Evolutionary conservation across 2,113 vertebrate genomes (phyloP).

Genomic region (Merops nubicus): DNA sequence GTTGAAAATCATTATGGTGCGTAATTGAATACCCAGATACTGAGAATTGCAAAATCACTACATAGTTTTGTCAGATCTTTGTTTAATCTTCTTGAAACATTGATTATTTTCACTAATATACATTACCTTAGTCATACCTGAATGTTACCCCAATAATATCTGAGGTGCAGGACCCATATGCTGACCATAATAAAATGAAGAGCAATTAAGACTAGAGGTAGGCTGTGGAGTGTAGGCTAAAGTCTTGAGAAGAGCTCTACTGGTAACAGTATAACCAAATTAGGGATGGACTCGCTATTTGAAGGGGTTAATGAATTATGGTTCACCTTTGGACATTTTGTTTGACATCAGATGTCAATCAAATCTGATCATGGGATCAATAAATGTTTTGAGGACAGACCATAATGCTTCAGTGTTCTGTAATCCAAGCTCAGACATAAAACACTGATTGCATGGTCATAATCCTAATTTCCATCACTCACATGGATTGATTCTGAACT

Average conservation of each 20-base stretch:
- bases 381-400: not conserved
- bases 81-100: not conserved
- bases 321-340: not conserved
- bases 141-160: not conserved
- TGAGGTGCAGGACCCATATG: not conserved
- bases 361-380: not conserved
- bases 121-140: not conserved
- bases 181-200: not conserved
- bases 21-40: not conserved
- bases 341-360: rapidly evolving
- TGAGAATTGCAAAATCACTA: not conserved
- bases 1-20: not conserved
- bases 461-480: not conserved
- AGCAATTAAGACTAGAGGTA: not conserved
- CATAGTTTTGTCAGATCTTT: not conserved
- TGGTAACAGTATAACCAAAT: not conserved
- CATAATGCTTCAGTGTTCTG: not conserved
- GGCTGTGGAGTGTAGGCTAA: not conserved
- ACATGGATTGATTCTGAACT: not conserved
- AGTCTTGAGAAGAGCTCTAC: not conserved
- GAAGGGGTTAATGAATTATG: not conserved
- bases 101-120: not conserved
- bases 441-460: not conserved
- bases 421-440: not conserved
- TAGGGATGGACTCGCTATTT: not conserved